Evolutionary conservation across 2,797 vertebrate genomes (phyloP).

Genomic region (Betta splendens): DNA sequence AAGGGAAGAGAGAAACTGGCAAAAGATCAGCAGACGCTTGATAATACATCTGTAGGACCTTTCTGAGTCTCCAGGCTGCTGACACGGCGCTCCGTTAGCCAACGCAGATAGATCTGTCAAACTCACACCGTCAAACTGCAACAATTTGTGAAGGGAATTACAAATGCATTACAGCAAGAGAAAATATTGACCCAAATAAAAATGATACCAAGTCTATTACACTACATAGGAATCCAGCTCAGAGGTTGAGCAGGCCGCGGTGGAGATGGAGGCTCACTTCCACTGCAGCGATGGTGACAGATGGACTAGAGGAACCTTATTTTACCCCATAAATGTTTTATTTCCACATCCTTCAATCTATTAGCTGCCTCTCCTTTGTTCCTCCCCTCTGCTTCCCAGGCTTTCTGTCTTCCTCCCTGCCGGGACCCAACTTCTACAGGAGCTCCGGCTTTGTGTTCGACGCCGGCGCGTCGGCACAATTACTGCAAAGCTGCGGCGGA

Average conservation of each 20-base stretch:
- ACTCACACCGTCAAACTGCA: background rate
- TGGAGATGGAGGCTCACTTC: too few relatives aligned
- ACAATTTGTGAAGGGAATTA: background rate
- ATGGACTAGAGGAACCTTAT: conserved; percentile 72
- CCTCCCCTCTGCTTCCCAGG: conserved; percentile 31
- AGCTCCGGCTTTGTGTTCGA: conserved; percentile 52
- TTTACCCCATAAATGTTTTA: conserved; percentile 74
- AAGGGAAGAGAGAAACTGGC: background rate
- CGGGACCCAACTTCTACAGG: conserved; percentile 53
- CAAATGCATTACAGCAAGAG: too few relatives aligned
- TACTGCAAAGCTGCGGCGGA: conserved; percentile 22
- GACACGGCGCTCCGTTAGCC: background rate
- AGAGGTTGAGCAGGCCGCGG: conserved; percentile 6
- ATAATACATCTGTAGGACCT: conserved; percentile 12
- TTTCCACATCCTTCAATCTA: conserved; percentile 67
- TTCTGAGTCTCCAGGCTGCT: conserved; percentile 3
- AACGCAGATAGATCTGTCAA: background rate
- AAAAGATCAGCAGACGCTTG: conserved; percentile 22
- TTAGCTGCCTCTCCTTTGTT: conserved; percentile 68
- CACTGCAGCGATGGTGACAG: conserved; percentile 65
- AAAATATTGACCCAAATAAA: conserved; percentile 16
- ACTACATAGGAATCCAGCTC: conserved; percentile 2
- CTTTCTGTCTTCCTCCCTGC: conserved; percentile 45
- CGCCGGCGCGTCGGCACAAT: conserved; percentile 46
- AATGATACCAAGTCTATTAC: background rate